Percentiles rank a stretch among this genome's conserved stretches.
phyloP scores from a whole-genome alignment of 2,113 vertebrate genomes.

The Ciconia stormi region DNA sequence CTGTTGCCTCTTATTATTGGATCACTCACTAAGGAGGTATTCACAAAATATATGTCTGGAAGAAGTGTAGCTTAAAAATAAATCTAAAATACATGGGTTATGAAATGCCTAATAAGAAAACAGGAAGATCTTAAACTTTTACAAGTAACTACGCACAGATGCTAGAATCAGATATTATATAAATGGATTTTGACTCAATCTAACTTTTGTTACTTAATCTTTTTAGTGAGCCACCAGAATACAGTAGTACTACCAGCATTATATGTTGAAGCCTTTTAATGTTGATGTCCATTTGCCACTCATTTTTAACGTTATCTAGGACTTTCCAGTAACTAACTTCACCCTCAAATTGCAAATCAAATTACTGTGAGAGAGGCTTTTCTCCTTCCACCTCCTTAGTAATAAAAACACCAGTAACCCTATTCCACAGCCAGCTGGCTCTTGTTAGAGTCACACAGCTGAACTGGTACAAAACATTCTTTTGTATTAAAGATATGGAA shows the following conservation, averaged over 20 bases:
- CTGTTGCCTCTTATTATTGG: not conserved
- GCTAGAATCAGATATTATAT: not conserved
- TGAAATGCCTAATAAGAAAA: not conserved
- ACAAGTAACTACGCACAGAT: not conserved
- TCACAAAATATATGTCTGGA: not conserved
- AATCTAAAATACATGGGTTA: not conserved
- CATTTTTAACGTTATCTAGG: not conserved
- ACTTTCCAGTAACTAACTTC: not conserved
- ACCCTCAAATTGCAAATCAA: not conserved
- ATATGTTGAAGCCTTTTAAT: not conserved
- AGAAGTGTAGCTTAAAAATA: not conserved
- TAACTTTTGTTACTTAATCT: not conserved
- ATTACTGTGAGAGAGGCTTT: not conserved
- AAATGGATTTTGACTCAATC: not conserved
- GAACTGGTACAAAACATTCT: not conserved
- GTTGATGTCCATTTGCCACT: not conserved
- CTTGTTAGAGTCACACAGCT: not conserved
- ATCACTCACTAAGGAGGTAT: not conserved
- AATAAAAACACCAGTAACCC: not conserved
- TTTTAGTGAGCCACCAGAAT: not conserved
- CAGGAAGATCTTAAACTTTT: not conserved
- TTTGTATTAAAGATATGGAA: not conserved
- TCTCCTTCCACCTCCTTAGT: not conserved
- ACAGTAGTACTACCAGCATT: not conserved
- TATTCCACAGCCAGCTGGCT: not conserved